Percentiles rank a stretch among this genome's conserved stretches.
phyloP scores from a whole-genome alignment of 2,888 invertebrate genomes.

The Flabesymbios commensalis region DNA sequence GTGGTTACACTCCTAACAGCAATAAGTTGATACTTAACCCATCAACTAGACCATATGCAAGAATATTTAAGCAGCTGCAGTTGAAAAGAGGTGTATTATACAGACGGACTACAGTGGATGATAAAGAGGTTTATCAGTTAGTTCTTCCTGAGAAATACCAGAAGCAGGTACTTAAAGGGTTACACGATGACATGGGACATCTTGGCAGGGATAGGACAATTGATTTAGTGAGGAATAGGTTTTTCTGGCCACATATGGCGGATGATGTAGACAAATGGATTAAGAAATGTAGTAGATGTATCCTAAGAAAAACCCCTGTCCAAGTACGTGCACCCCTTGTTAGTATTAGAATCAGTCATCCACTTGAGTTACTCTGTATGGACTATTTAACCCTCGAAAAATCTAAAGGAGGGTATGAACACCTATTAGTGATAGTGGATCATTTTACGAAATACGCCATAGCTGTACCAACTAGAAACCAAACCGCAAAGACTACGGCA shows the following conservation, averaged over 20 bases:
- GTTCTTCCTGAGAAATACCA: not conserved
- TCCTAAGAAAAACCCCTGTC: not conserved
- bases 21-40: too few species aligned
- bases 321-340: not conserved
- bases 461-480: not conserved
- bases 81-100: not conserved
- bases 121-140: not conserved
- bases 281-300: not conserved
- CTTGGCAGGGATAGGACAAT: not conserved
- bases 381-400: not conserved
- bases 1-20: too few species aligned
- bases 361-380: not conserved
- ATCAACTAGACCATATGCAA: too few species aligned
- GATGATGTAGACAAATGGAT: not conserved
- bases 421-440: not conserved
- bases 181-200: conserved; percentile 8
- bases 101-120: not conserved
- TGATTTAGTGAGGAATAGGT: not conserved
- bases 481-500: not conserved
- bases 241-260: conserved; percentile 2
- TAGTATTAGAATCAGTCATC: not conserved
- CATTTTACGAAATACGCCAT: not conserved
- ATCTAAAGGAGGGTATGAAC: not conserved
- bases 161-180: not conserved
- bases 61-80: too few species aligned